Base-by-base conservation (phyloP, 2,797 vertebrate genomes). In the Sciurus carolinensis region DNA sequence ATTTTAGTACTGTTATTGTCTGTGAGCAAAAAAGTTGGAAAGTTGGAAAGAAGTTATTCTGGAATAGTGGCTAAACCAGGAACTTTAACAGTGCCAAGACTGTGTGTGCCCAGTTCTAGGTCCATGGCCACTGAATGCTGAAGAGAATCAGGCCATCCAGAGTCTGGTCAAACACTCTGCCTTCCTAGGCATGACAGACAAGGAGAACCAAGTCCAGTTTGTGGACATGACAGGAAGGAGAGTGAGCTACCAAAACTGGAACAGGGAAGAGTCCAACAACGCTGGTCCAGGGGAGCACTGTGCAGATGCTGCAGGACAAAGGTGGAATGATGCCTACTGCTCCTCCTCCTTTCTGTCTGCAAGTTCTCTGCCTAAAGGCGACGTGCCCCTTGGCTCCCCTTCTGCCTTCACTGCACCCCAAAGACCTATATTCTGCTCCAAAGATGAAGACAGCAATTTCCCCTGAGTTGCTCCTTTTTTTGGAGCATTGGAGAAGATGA, bases 1-100 rank as follows among this genome's bases (percentile, higher is more conserved):
- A 54, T 95, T 95, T 95, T 88, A 98, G 98, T 72, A 97, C 28
- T 98, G 7, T 18, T 22, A 24, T 97, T 98, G 54, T 89, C 96
- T 52, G 69, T 75, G 26, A 87, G 72, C 3, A 96, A 44, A 86
- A 88, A 3, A 28, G 66, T 94, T 59, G 39, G 39, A 39, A 39
- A 39, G 39, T 39, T 39, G 98, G 89, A 28, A 64, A 86, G 17
- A 98, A 96, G 89, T 2, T 86, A 1, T 97, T 97, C 94, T 24
- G 97, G 62, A 97, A 71, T 39, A 96, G 57, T 33, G 81, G 69
- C 13, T 5, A 47, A 73, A 57, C 30, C 17, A 81, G 84, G 39
- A 95, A 24, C 77, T 98, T 97, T 91, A 7, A 89, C 1, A 69
- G 2, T 7, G 96, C 59, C 33, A 97, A 96, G 86, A 62, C 57